A percentile compares a stretch with the other conserved stretches of the same genome.
Evolutionary conservation across 2,113 vertebrate genomes (phyloP).

Genomic region (Boulengeromyrus knoepffleri): DNA sequence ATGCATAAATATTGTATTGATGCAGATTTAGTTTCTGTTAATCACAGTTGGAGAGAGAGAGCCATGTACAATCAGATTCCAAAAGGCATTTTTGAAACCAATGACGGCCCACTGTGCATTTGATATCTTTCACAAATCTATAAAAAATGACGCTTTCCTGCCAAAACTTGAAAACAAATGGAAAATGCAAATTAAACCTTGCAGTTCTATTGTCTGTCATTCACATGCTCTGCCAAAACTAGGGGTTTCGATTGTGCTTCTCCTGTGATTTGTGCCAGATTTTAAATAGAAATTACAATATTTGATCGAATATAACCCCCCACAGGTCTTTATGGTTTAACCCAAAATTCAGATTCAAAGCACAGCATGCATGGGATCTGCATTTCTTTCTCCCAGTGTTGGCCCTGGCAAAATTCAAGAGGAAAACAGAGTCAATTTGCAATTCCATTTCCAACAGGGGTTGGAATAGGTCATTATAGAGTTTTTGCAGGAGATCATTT

Average conservation of each 20-base stretch:
- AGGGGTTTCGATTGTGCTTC: background rate
- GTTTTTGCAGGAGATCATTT: background rate
- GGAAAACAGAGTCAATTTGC: background rate
- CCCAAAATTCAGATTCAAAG: background rate
- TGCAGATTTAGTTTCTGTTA: background rate
- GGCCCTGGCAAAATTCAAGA: background rate
- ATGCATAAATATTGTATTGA: background rate
- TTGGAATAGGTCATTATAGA: background rate
- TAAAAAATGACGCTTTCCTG: background rate
- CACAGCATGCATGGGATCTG: background rate
- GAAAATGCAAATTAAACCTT: background rate
- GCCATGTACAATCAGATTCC: background rate
- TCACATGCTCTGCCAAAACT: background rate
- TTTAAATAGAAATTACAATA: background rate
- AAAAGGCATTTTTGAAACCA: background rate
- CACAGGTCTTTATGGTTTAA: background rate
- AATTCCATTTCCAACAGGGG: background rate
- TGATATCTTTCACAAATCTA: background rate
- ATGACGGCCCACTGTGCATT: background rate
- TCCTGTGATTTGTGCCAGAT: background rate
- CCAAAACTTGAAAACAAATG: background rate
- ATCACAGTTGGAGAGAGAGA: background rate
- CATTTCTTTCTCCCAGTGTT: background rate
- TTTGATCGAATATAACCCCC: background rate
- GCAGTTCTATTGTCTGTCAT: background rate